These are phyloP conservation scores for Danaus plexippus DNA, from an alignment of 1,140 invertebrate species.

Conservation along the genomic window DNA sequence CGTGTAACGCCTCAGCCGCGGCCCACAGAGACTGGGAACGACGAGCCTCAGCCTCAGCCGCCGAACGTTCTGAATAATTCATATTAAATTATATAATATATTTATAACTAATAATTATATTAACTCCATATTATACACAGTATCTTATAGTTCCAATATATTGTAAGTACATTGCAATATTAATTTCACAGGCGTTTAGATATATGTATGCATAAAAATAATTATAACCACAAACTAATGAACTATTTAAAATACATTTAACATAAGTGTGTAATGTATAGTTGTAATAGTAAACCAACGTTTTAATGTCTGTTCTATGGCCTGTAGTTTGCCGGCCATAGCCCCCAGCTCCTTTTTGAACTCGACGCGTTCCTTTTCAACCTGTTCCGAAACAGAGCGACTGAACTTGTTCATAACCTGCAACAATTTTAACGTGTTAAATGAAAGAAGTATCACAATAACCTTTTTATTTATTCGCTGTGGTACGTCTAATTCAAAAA, in stretches of 20 bases:
- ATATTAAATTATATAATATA: background rate
- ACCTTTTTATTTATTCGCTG: no score
- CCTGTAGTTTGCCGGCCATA: constrained; percentile 86
- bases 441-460: no score
- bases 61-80: constrained; percentile 78
- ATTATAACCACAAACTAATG: no score
- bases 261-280: no score
- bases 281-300: constrained; percentile 72
- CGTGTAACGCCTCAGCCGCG: constrained; percentile 87
- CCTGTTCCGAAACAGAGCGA: constrained; percentile 75
- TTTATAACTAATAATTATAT: no score
- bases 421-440: background rate
- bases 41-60: constrained; percentile 83
- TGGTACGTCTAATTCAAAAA: no score
- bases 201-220: no score
- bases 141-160: no score
- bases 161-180: no score
- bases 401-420: constrained; percentile 48
- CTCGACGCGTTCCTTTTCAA: constrained; percentile 77
- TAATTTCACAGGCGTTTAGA: no score
- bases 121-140: no score
- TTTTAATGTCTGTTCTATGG: constrained; percentile 90
- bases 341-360: constrained; percentile 85
- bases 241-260: no score
- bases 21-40: constrained; percentile 93